Percentiles rank a stretch among this genome's conserved stretches.
Conservation (phyloP, 2,888 invertebrate genomes). For the Ormyrus thymus region DNA sequence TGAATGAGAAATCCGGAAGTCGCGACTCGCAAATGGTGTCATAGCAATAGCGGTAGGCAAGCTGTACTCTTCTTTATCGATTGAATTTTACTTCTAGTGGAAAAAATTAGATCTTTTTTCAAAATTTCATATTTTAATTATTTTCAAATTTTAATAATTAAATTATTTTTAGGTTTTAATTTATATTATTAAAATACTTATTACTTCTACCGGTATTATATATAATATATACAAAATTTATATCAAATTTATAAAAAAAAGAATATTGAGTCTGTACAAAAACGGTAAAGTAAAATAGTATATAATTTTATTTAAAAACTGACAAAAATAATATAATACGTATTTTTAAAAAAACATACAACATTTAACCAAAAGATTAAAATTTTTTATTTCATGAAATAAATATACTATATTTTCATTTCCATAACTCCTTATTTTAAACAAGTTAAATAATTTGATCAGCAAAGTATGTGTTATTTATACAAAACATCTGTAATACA, state of each 20-base stretch:
- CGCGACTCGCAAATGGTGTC: not conserved
- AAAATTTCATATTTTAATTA: too few species aligned
- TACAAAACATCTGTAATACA: conserved; percentile 65
- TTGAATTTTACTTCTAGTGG: too few species aligned
- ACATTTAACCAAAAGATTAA: not conserved
- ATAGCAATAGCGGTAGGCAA: too few species aligned
- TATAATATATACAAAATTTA: not conserved
- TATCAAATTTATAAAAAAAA: not conserved
- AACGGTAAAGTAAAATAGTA: not conserved
- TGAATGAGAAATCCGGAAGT: conserved; percentile 65
- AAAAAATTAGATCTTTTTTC: too few species aligned
- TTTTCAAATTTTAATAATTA: too few species aligned
- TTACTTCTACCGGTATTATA: not conserved
- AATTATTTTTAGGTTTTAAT: too few species aligned
- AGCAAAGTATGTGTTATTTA: not conserved
- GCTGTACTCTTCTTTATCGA: too few species aligned
- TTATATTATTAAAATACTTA: too few species aligned
- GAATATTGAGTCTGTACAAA: not conserved
- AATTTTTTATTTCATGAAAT: conserved; percentile 6
- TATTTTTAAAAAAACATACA: too few species aligned
- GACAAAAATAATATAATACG: too few species aligned
- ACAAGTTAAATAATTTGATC: not conserved
- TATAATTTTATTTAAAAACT: conserved; percentile 16
- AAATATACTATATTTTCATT: conserved; percentile 29
- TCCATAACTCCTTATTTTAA: not conserved